Percentiles rank a stretch among this genome's conserved stretches.
phyloP scores from a whole-genome alignment of 2,797 vertebrate genomes.

The Antrozous pallidus region DNA sequence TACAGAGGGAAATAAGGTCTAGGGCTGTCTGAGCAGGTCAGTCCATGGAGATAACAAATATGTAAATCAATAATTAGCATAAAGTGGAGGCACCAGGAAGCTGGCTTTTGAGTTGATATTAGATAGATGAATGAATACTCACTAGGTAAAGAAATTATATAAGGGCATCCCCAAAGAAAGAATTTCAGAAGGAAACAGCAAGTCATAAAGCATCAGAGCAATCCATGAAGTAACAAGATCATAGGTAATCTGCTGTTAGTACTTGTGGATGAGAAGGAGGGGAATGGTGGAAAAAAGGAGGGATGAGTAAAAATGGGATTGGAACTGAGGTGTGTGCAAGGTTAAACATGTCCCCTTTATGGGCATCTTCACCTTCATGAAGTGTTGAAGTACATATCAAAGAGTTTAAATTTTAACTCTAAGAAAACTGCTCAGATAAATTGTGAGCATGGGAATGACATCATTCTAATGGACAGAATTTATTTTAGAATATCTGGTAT shows the following conservation, averaged over 20 bases:
- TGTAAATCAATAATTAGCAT: conserved; percentile 29
- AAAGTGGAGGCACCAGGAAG: background rate
- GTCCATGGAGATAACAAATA: background rate
- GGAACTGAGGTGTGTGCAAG: background rate
- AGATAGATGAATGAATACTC: background rate
- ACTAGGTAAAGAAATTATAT: background rate
- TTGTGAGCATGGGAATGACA: background rate
- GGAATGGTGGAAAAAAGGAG: background rate
- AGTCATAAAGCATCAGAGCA: background rate
- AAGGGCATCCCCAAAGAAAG: background rate
- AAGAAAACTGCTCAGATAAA: background rate
- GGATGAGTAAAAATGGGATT: background rate
- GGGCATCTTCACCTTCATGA: background rate
- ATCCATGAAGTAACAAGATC: background rate
- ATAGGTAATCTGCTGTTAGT: background rate
- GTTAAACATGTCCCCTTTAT: background rate
- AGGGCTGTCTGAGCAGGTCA: background rate
- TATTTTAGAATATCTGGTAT: background rate
- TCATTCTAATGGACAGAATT: background rate
- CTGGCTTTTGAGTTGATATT: background rate
- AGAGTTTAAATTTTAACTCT: background rate
- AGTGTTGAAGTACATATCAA: background rate
- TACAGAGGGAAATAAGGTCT: conserved; percentile 2
- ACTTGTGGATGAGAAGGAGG: background rate
- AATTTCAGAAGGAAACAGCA: background rate